Conservation (phyloP, 2,797 vertebrate genomes). For the Manis pentadactyla region DNA sequence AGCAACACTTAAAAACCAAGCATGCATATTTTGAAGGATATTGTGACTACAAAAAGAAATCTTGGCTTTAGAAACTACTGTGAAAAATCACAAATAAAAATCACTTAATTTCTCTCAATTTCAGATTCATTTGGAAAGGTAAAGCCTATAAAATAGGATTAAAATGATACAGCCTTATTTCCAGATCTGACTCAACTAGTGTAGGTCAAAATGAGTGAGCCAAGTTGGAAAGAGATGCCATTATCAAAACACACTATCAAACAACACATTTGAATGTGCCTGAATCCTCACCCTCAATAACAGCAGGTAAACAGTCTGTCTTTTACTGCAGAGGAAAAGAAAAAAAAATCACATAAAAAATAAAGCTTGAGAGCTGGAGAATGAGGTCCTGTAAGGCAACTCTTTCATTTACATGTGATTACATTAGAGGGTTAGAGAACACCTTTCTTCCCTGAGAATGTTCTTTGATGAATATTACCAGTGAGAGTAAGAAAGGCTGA, state of each 20-base stretch:
- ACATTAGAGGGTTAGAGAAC: background rate
- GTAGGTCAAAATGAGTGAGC: background rate
- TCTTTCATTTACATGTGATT: background rate
- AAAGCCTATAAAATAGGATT: background rate
- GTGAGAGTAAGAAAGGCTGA: background rate
- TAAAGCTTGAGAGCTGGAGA: background rate
- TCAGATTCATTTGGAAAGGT: conserved; percentile 38
- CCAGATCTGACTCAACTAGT: background rate
- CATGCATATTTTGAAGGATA: conserved; percentile 30
- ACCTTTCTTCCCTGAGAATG: background rate
- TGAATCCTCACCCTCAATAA: background rate
- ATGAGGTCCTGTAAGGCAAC: background rate
- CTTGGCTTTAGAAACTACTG: conserved; percentile 30
- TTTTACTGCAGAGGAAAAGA: background rate
- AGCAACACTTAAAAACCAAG: conserved; percentile 49
- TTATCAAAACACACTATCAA: background rate
- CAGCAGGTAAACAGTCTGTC: background rate
- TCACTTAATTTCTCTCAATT: background rate
- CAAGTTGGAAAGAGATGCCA: background rate
- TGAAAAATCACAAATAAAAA: conserved; percentile 10
- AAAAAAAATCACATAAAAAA: background rate
- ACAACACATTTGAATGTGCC: background rate
- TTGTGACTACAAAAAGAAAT: conserved; percentile 45
- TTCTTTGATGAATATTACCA: background rate
- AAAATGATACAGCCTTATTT: background rate